These are phyloP conservation scores for Rhinopithecus roxellana DNA, from an alignment of 2,113 vertebrate genomes.

Conservation along the genomic window DNA sequence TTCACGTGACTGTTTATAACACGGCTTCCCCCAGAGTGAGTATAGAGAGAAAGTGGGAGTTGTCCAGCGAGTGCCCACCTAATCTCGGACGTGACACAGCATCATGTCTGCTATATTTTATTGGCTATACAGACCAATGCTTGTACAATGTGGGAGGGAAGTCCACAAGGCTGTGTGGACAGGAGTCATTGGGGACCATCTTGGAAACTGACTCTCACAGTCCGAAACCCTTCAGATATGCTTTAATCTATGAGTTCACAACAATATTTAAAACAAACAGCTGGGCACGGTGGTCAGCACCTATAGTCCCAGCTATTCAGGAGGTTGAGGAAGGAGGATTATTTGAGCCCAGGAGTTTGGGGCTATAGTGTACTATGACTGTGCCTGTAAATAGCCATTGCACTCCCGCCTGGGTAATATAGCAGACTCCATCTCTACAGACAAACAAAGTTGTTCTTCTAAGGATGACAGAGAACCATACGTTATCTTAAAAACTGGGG, in stretches of 20 bases:
- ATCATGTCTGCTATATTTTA: not conserved
- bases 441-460: not conserved
- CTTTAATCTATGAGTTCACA: not conserved
- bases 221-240: not conserved
- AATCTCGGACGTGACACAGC: not conserved
- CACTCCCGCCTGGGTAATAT: not conserved
- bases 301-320: not conserved
- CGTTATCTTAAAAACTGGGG: not conserved
- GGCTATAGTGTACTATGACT: not conserved
- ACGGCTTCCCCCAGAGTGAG: too few species aligned
- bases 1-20: too few species aligned
- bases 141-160: not conserved
- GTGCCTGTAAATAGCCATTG: not conserved
- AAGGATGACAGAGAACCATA: not conserved
- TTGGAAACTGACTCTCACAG: not conserved
- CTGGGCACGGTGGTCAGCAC: not conserved
- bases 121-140: not conserved
- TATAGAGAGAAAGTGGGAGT: too few species aligned
- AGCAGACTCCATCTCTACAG: not conserved
- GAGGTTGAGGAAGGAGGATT: not conserved
- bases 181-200: not conserved
- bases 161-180: not conserved
- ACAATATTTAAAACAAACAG: not conserved
- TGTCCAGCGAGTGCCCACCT: not conserved
- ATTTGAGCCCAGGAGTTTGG: not conserved